Evolutionary conservation across 2,797 vertebrate genomes (phyloP).

Genomic region (Xenops minutus): DNA sequence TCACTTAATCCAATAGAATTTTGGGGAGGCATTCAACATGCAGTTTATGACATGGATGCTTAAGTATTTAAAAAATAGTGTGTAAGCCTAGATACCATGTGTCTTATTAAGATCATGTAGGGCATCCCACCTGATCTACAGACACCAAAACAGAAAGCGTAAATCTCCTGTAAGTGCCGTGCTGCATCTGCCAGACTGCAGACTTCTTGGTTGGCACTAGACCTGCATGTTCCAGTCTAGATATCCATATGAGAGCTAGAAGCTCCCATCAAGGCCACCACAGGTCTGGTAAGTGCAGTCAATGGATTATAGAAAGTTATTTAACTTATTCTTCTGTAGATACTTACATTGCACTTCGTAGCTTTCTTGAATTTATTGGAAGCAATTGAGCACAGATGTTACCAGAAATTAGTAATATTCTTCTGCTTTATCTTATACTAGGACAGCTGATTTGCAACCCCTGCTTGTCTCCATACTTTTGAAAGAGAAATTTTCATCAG

Average conservation of each 20-base stretch:
- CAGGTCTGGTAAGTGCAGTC: neutral
- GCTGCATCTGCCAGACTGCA: neutral
- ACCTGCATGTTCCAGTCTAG: neutral
- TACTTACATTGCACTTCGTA: rapidly evolving
- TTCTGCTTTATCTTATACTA: neutral
- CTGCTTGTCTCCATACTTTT: neutral
- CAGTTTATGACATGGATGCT: neutral
- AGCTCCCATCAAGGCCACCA: neutral
- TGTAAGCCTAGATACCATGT: rapidly evolving
- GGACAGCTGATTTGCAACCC: neutral
- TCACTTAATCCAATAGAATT: neutral
- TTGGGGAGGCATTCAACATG: neutral
- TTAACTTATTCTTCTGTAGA: neutral
- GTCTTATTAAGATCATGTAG: neutral
- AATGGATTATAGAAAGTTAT: neutral
- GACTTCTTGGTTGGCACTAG: neutral
- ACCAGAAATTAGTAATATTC: neutral
- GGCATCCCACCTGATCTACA: neutral
- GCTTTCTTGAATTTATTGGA: neutral
- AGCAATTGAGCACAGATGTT: neutral
- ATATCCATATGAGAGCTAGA: neutral
- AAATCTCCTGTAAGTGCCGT: neutral
- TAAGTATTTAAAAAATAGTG: neutral
- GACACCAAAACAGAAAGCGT: neutral
- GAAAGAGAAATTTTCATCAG: neutral